Conservation (phyloP, 2,888 invertebrate genomes). For the Pseudococcus longispinus region DNA sequence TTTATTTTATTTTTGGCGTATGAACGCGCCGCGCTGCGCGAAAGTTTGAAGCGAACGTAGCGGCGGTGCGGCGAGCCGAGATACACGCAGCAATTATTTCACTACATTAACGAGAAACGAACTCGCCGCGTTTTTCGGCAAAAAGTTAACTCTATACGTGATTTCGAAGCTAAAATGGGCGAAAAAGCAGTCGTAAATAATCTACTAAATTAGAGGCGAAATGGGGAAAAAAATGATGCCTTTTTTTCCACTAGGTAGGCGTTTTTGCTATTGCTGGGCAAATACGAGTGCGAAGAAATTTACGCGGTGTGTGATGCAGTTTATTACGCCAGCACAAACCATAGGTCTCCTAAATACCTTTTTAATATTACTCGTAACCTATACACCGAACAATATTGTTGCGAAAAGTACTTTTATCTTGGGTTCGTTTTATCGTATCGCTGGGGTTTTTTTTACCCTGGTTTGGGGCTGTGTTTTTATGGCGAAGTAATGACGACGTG, state of each 20-base stretch:
- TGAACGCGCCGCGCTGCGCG: neutral
- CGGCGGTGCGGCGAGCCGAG: neutral
- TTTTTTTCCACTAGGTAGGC: neutral
- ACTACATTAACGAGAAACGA: neutral
- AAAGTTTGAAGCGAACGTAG: no score
- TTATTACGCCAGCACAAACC: neutral
- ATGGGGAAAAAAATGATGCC: neutral
- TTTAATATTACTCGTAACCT: neutral
- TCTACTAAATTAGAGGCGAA: neutral
- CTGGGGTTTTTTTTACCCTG: neutral
- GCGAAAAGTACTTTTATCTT: neutral
- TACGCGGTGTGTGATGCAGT: neutral
- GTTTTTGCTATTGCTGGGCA: neutral
- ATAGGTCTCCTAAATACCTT: neutral
- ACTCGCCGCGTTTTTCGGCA: neutral
- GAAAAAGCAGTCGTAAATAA: slow-evolving; percentile 22
- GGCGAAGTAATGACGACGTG: neutral
- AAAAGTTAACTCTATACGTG: slow-evolving; percentile 15
- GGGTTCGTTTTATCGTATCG: neutral
- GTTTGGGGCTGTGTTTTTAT: neutral
- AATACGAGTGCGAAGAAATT: neutral
- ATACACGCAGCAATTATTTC: slow-evolving; percentile 2
- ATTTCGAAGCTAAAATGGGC: slow-evolving; percentile 2
- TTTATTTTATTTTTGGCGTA: slow-evolving; percentile 18
- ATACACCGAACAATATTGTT: neutral